phyloP scores from a whole-genome alignment of 2,888 invertebrate genomes.

The Morpho helenor region DNA sequence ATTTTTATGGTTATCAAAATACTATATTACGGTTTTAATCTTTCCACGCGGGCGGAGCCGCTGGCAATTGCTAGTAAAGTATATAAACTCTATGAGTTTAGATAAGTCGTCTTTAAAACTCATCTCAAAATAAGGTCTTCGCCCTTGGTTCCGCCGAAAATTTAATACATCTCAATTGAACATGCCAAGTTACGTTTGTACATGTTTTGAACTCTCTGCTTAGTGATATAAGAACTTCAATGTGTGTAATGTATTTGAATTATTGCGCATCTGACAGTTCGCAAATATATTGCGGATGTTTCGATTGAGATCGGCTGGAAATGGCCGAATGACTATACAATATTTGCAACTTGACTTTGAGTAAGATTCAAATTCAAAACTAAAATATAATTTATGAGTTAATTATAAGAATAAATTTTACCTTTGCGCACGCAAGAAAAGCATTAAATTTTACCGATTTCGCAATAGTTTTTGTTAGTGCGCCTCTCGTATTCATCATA shows the following conservation, averaged over 20 bases:
- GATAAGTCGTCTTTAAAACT: too few relatives aligned
- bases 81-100: too few relatives aligned
- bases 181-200: neutral
- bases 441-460: too few relatives aligned
- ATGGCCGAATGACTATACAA: constrained; percentile 8
- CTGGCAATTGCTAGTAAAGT: too few relatives aligned
- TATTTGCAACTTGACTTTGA: neutral
- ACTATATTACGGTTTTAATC: too few relatives aligned
- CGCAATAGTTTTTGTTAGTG: too few relatives aligned
- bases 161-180: constrained; percentile 8
- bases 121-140: constrained; percentile 8
- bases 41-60: too few relatives aligned
- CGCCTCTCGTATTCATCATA: too few relatives aligned
- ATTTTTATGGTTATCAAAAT: too few relatives aligned
- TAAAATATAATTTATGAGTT: neutral
- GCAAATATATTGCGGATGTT: constrained; percentile 24
- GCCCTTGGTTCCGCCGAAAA: constrained; percentile 19
- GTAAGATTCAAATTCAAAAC: neutral
- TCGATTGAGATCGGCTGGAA: constrained; percentile 22
- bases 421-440: too few relatives aligned
- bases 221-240: constrained; percentile 6
- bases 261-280: constrained; percentile 23
- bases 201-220: constrained; percentile 7
- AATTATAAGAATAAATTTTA: too few relatives aligned
- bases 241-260: constrained; percentile 3